These are phyloP conservation scores for Alexandromys fortis DNA, from an alignment of 2,113 vertebrate genomes.

Conservation along the genomic window DNA sequence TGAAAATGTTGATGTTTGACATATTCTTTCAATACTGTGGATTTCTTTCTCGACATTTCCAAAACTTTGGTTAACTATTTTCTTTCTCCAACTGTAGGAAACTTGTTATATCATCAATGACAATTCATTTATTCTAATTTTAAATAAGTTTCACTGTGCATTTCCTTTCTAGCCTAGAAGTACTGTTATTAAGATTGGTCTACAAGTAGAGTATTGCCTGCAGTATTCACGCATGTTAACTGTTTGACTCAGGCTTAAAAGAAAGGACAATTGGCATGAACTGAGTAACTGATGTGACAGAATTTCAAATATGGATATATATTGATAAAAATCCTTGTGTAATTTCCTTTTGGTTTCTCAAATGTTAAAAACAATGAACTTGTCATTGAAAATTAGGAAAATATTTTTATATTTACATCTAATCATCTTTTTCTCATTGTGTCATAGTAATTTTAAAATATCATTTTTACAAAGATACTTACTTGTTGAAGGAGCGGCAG, in stretches of 20 bases:
- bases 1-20: slow-evolving; percentile 26
- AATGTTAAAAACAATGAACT: slow-evolving; percentile 3
- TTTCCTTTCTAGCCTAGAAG: slow-evolving; percentile 9
- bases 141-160: background rate
- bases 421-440: background rate
- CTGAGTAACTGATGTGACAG: slow-evolving; percentile 1
- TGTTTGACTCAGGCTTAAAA: slow-evolving; percentile 12
- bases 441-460: background rate
- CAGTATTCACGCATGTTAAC: background rate
- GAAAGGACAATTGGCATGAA: background rate
- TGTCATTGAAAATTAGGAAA: background rate
- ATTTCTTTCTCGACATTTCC: slow-evolving; percentile 39
- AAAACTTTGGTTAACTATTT: slow-evolving; percentile 22
- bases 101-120: background rate
- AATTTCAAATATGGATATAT: slow-evolving; percentile 9
- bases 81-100: background rate
- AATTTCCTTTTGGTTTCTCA: background rate
- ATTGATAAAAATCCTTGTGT: background rate
- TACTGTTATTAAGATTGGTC: background rate
- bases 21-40: background rate
- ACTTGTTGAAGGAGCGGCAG: too few relatives aligned
- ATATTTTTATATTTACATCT: background rate
- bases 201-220: background rate
- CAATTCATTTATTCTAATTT: slow-evolving; percentile 17
- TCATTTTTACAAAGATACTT: slow-evolving; percentile 2